Evolutionary conservation across 2,113 vertebrate genomes (phyloP).

Genomic region (Notiomystis cincta): DNA sequence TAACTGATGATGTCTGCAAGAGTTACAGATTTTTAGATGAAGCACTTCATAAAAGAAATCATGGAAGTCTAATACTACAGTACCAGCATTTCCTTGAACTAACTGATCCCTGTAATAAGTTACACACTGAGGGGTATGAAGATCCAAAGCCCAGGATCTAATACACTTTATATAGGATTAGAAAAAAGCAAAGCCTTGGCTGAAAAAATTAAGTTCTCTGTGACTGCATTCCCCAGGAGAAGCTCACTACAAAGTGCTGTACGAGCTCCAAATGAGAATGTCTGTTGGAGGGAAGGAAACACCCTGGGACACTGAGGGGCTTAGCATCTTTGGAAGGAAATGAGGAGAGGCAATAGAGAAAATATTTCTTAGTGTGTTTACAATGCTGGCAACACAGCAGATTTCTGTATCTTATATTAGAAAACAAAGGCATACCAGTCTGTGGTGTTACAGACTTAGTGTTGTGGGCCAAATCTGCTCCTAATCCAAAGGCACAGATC

Average conservation of each 20-base stretch:
- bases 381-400: neutral
- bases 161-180: neutral
- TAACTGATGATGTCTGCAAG: neutral
- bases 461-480: neutral
- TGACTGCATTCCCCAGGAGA: neutral
- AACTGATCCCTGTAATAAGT: neutral
- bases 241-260: neutral
- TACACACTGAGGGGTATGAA: neutral
- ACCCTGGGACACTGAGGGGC: neutral
- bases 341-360: neutral
- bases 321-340: neutral
- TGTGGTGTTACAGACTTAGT: neutral
- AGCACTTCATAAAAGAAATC: neutral
- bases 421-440: neutral
- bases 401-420: neutral
- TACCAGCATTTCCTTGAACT: neutral
- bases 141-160: slow-evolving; percentile 13
- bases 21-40: neutral
- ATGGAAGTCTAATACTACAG: neutral
- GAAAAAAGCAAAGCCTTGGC: neutral
- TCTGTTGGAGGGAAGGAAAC: neutral
- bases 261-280: neutral
- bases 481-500: neutral
- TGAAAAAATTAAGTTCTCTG: neutral
- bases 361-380: neutral